Evolutionary conservation across 53 echinoderm and acorn worm species (phyloP).

Genomic region (Luidia sarsii): DNA sequence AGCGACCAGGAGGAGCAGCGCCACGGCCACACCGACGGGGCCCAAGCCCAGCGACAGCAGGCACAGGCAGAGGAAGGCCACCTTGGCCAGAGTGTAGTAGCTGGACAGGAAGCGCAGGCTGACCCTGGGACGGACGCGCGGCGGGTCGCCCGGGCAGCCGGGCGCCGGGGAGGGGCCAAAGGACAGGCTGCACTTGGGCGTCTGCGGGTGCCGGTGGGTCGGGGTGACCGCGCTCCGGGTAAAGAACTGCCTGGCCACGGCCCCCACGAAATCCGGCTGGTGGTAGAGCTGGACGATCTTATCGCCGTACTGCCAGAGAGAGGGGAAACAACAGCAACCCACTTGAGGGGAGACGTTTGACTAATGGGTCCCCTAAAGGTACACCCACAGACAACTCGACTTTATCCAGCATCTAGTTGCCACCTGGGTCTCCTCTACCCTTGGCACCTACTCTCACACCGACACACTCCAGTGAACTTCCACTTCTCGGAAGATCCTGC

Average conservation of each 20-base stretch:
- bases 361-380: too few species aligned
- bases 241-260: constrained; percentile 88
- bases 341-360: too few species aligned
- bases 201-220: constrained; percentile 28
- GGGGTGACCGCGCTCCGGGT: constrained; percentile 57
- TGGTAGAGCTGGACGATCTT: constrained; percentile 69
- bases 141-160: neutral
- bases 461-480: too few species aligned
- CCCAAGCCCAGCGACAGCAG: constrained; percentile 61
- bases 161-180: constrained; percentile 1
- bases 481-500: too few species aligned
- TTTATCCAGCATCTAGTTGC: too few species aligned
- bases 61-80: constrained; percentile 54
- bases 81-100: constrained; percentile 64
- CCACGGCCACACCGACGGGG: constrained; percentile 58
- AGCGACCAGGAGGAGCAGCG: constrained; percentile 29
- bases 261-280: constrained; percentile 63
- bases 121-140: constrained; percentile 62
- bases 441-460: too few species aligned
- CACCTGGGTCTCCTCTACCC: too few species aligned
- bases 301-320: constrained; percentile 66
- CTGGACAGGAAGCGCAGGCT: constrained; percentile 88
- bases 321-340: constrained; percentile 1
- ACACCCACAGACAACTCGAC: too few species aligned
- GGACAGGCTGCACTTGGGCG: constrained; percentile 13